These are phyloP conservation scores for Phragmatobia fuliginosa DNA, from an alignment of 2,888 invertebrate genomes.

Conservation along the genomic window DNA sequence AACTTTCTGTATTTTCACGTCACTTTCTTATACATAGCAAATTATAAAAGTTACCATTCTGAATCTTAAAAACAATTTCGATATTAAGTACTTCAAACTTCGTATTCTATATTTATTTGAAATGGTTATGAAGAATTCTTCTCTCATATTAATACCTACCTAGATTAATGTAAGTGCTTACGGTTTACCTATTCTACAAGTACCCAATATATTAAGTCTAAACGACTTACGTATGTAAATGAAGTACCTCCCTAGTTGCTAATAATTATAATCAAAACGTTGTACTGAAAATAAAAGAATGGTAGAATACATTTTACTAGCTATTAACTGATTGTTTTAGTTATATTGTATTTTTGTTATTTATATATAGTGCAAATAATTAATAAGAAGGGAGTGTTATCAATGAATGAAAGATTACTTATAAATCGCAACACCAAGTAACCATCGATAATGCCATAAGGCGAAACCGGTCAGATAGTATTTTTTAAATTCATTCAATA, in stretches of 20 bases:
- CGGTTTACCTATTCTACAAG: not conserved
- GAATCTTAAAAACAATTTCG: no score
- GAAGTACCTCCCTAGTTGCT: not conserved
- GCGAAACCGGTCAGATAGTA: no score
- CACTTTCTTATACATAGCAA: no score
- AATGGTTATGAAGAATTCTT: not conserved
- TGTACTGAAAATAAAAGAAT: not conserved
- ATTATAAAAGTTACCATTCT: no score
- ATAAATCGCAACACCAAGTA: no score
- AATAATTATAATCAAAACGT: not conserved
- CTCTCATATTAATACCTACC: not conserved
- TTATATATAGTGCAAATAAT: no score
- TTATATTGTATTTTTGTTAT: no score
- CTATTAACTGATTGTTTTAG: not conserved
- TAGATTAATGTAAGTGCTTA: not conserved
- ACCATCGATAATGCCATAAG: no score
- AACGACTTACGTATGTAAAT: slow-evolving; percentile 1
- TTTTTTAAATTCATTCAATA: no score
- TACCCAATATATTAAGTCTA: not conserved
- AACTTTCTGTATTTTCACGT: no score
- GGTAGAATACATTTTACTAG: not conserved
- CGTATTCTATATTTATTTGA: not conserved
- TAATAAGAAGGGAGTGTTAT: no score
- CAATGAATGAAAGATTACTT: no score
- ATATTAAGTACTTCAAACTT: not conserved